Evolutionary conservation across 2,797 vertebrate genomes (phyloP), one percentile per base, ranked within the genome.

Genomic region (Chanos chanos): DNA sequence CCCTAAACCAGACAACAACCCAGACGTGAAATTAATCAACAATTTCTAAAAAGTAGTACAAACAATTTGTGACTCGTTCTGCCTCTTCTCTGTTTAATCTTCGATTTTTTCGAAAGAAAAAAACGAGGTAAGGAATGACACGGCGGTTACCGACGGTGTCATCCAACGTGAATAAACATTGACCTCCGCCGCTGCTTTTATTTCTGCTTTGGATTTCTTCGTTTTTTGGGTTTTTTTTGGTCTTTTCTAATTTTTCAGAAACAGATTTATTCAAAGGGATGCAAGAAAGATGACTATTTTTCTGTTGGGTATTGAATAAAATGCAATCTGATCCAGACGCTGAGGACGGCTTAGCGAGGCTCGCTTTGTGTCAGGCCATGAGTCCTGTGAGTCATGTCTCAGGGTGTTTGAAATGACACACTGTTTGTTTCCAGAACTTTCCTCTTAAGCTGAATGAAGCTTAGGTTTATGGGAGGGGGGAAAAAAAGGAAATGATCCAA

Each of bases 111-210:
- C 54, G 52, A 48, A 60, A 70, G 52, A 48, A 60, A 70, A 74
- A 76, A 77, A 57, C 53, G 22, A 49, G 63, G 50, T 49, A 39
- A 75, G 56, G 68, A 65, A 72, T 45, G 62, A 70, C 80, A 83
- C 77, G 64, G 71, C 60, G 83, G 81, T 84, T 81, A 78, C 72
- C 79, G 73, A 81, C 86, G 69, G 74, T 79, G 77, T 84, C 78
- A 81, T 67, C 40, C 39, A 71, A 61, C 75, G 76, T 81, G 85
- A 86, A 85, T 88, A 84, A 79, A 72, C 6, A 33, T 57, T 80
- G 74, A 85, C 83, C 77, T 79, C 71, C 34, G 31, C 28, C 61
- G 56, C 53, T 61, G 65, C 73, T 48, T 67, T 21, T 61, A 64
- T 62, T 30, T 45, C 44, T 18, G 39, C 24, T 5, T 7, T 12